Evolutionary conservation across 2,888 invertebrate species (phyloP), one percentile per base, ranked within the genome.

Genomic region (Microdon myrmicae): DNA sequence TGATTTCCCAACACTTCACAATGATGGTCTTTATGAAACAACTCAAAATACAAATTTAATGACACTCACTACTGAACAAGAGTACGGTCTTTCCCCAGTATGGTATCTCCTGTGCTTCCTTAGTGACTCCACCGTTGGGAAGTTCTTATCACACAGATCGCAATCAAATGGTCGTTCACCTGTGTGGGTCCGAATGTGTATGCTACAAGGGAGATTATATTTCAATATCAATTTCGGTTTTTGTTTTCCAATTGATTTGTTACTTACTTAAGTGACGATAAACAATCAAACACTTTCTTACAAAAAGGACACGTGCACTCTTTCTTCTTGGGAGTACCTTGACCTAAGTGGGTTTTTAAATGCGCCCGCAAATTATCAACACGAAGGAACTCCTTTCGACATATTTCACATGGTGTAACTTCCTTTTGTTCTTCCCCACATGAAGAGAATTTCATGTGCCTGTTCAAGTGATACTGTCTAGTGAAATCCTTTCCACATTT

Each of bases 321-420:
- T 38, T 85, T 83, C 32, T 76, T 78, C 71, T 84, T 84, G 26
- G 84, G 79, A 67, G 82, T 80, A 2, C 78, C 77, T 49, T 85
- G 83, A 1, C 87, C 86, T n/a, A 85, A 84, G 72, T 90, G 89
- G 10, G 83, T 84, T 51, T 88, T 82, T 19, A 90, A 78, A 80
- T 90, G 90, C 55, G 87, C 87, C 2, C 88, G 83, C 44, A 90
- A 78, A 75, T 90, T 90, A 72, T 90, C 90, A 71, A 88, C 82
- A 77, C 86, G 85, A 68, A 68, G 72, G 68, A 80, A 80, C 9
- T 73, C 71, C 23, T 77, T 79, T 34, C 73, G 71, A 41, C 80
- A 81, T 3, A 81, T 81, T 59, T 80, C 77, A 67, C 81, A 81
- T 20, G 2, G 6, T 68, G 79, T 72, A 8, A 74, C 72, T 22